phyloP scores from a whole-genome alignment of 1,140 invertebrate genomes.

The Epicauta chinensis region DNA sequence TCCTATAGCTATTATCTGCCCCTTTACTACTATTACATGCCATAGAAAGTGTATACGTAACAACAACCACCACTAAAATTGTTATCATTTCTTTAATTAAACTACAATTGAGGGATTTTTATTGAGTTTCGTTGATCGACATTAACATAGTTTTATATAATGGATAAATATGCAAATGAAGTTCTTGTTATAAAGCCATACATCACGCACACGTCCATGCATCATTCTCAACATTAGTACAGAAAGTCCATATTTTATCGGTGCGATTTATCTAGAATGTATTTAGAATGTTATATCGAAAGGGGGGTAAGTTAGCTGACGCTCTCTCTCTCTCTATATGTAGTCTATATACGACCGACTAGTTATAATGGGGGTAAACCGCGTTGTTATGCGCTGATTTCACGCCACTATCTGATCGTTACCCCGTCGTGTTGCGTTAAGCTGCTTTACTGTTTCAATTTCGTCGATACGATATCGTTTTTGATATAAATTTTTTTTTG shows the following conservation, averaged over 20 bases:
- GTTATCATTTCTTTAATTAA: background rate
- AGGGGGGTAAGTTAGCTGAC: slow-evolving; percentile 24
- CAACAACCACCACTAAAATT: background rate
- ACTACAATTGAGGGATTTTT: background rate
- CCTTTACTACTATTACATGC: slow-evolving; percentile 23
- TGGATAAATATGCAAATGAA: slow-evolving; percentile 22
- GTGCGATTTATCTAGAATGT: slow-evolving; percentile 41
- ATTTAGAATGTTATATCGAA: slow-evolving; percentile 27
- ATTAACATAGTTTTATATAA: no score
- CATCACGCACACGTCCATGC: slow-evolving; percentile 33
- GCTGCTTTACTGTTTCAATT: slow-evolving; percentile 36
- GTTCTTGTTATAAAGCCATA: slow-evolving; percentile 36
- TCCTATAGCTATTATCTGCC: slow-evolving; percentile 26
- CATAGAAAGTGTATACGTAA: background rate
- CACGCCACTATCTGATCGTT: slow-evolving; percentile 40
- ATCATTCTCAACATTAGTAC: slow-evolving; percentile 36
- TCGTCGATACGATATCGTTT: no score
- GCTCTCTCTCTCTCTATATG: background rate
- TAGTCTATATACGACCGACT: no score
- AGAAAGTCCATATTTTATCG: slow-evolving; percentile 42
- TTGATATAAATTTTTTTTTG: no score
- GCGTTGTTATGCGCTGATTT: slow-evolving; percentile 44
- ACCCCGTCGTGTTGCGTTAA: slow-evolving; percentile 27
- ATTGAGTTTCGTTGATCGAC: background rate
- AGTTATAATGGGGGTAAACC: slow-evolving; percentile 43